A percentile compares a stretch with the other conserved stretches of the same genome.
phyloP scores from a whole-genome alignment of 2,888 invertebrate species.

The Meteorus colon region DNA sequence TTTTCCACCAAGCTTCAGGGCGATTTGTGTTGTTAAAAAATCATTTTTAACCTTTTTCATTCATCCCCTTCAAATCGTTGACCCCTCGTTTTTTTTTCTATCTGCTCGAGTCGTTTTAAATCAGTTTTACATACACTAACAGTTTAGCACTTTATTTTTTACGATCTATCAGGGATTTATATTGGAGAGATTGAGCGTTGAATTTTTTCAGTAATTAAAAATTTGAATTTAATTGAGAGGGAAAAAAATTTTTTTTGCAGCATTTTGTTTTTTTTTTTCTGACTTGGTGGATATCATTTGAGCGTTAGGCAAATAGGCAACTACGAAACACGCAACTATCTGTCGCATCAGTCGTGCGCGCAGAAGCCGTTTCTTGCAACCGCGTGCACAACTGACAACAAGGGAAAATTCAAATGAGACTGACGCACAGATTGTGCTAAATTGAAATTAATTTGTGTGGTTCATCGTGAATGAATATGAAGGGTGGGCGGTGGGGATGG shows the following conservation, averaged over 20 bases:
- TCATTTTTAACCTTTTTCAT: constrained; percentile 61
- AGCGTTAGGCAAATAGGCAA: constrained; percentile 69
- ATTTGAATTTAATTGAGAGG: not conserved
- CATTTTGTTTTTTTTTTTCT: constrained; percentile 52
- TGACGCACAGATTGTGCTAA: constrained; percentile 70
- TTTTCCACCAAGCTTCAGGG: constrained; percentile 34
- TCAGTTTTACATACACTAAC: constrained; percentile 9
- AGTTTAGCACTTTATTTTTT: not conserved
- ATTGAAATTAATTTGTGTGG: constrained; percentile 68
- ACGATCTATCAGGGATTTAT: not conserved
- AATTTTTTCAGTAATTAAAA: not conserved
- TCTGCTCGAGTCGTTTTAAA: not conserved
- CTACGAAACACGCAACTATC: constrained; percentile 30
- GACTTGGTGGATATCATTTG: constrained; percentile 66
- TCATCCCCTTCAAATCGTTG: constrained; percentile 13
- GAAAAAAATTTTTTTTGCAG: constrained; percentile 39
- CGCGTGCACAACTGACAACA: constrained; percentile 48
- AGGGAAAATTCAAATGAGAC: constrained; percentile 71
- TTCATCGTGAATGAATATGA: constrained; percentile 68
- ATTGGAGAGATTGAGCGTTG: not conserved
- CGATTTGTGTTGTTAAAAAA: constrained; percentile 66
- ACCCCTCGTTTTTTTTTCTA: constrained; percentile 24
- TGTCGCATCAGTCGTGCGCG: constrained; percentile 40
- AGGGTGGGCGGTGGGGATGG: constrained; percentile 13
- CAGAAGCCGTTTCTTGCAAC: constrained; percentile 46